Evolutionary conservation across 1,140 invertebrate genomes (phyloP), one percentile per base, ranked within the genome.

Genomic region (Formica selysi): DNA sequence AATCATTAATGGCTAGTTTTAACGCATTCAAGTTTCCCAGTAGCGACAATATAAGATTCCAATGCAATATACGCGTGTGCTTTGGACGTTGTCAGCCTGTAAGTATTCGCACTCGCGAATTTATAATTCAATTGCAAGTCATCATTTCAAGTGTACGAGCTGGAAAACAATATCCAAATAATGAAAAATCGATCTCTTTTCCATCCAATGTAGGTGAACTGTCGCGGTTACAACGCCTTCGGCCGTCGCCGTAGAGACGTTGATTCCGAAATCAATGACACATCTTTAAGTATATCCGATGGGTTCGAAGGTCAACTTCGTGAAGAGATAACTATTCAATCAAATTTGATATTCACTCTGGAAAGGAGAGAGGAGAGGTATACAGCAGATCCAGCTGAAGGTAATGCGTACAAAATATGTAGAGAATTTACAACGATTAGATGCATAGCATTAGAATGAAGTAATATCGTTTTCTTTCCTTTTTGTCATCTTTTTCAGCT

Each of bases 1-100:
- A 98, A 93, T 97, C 97, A 13, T 94, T 99, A 29, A 95, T 97
- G 92, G 98, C 98, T 59, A 97, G 97, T 85, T 99, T 99, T 93
- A 98, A 98, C 93, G 98, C 98, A 5, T 99, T 99, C 94, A 99
- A 99, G 94, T 99, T 99, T 96, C 98, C 98, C 0, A 98, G 97
- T 85, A 98, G 98, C 91, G 98, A 99, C 91, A 99, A 98, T 92
- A 98, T 99, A 90, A 96, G 98, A 94, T 99, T 99, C 97, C 98
- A 99, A 94, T 99, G 98, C 94, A 99, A 99, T 93, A 98, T 99
- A 93, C 96, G 98, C 64, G 98, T 99, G 5, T 99, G 98, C 96
- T 99, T 99, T 93, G 98, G 98, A 94, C 98, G 97, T 95, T 99
- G 98, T 95, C 98, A 98, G 96, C 98, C 98, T 85, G 98, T 98